These are phyloP conservation scores for Hippasteria phrygiana DNA, from an alignment of 53 echinoderm and acorn worm genomes.

Conservation along the genomic window DNA sequence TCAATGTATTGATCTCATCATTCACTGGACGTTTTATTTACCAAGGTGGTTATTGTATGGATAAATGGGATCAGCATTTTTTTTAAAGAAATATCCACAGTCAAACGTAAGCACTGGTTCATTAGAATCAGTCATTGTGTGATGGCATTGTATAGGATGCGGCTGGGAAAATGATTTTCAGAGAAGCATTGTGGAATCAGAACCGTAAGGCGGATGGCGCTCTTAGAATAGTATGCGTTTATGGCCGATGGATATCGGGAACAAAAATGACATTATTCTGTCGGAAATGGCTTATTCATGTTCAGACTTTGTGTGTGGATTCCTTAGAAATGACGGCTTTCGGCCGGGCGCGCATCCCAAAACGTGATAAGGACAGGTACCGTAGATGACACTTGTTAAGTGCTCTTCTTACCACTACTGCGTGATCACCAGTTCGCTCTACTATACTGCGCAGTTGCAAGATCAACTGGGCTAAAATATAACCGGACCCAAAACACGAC, in stretches of 20 bases:
- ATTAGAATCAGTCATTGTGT: too few species aligned
- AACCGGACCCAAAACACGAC: not conserved
- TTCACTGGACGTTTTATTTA: not conserved
- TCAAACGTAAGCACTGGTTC: too few species aligned
- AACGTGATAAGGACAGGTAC: not conserved
- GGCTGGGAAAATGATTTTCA: too few species aligned
- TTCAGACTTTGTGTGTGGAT: not conserved
- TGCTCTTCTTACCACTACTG: not conserved
- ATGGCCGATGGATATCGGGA: not conserved
- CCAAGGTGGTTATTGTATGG: not conserved
- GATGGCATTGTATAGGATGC: too few species aligned
- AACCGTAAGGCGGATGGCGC: too few species aligned
- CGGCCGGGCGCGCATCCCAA: not conserved
- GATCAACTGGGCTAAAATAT: not conserved
- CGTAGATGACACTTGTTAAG: not conserved
- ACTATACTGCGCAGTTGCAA: not conserved
- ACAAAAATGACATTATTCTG: not conserved
- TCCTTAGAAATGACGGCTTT: not conserved
- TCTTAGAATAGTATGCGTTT: too few species aligned
- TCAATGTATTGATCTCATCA: not conserved
- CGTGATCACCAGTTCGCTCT: not conserved
- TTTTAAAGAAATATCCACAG: too few species aligned
- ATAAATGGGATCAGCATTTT: too few species aligned
- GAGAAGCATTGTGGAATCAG: too few species aligned
- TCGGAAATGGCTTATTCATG: not conserved